Evolutionary conservation across 2,888 invertebrate genomes (phyloP).

Genomic region (Petrolisthes manimaculis): DNA sequence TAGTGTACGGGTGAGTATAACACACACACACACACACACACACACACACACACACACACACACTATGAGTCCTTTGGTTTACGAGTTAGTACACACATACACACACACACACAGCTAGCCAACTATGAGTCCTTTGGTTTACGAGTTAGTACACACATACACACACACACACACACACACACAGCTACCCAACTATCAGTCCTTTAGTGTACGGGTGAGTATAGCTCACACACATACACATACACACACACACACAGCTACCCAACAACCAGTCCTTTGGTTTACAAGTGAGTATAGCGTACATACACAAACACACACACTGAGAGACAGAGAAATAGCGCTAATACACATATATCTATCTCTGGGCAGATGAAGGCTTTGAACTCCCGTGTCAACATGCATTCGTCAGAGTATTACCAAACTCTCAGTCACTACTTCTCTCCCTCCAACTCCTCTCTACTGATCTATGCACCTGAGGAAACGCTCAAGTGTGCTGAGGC

Average conservation of each 20-base stretch:
- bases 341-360: neutral
- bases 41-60: too few species aligned
- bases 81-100: too few species aligned
- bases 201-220: neutral
- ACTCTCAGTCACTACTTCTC: neutral
- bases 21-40: too few species aligned
- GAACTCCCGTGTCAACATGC: neutral
- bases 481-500: neutral
- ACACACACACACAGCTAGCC: too few species aligned
- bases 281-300: neutral
- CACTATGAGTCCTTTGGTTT: too few species aligned
- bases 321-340: neutral
- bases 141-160: too few species aligned
- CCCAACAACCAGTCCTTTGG: neutral
- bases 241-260: neutral
- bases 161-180: too few species aligned
- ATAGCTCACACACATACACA: neutral
- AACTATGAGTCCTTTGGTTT: too few species aligned
- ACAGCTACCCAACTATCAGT: neutral
- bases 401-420: neutral
- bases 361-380: constrained; percentile 5
- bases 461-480: neutral
- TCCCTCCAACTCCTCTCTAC: constrained; percentile 4
- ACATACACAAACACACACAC: constrained; percentile 3
- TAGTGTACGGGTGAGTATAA: constrained; percentile 22